Conservation (phyloP, 1,140 invertebrate genomes). For the Yoshiicerus persimilis region DNA sequence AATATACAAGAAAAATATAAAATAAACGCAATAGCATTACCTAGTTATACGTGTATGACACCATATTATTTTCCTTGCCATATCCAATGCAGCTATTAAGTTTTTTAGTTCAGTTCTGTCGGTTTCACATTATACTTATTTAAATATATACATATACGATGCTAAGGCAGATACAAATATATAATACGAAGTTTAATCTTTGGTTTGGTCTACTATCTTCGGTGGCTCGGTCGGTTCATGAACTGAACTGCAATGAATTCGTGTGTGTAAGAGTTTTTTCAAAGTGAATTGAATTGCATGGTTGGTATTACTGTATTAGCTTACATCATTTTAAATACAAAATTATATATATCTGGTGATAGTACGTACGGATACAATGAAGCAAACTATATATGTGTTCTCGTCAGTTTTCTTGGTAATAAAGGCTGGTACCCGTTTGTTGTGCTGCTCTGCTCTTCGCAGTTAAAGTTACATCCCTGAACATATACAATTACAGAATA, state of each 20-base stretch:
- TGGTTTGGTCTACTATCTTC: background rate
- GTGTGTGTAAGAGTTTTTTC: background rate
- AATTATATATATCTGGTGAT: background rate
- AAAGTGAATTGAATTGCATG: background rate
- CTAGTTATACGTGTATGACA: background rate
- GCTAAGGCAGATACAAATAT: no score
- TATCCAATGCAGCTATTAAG: background rate
- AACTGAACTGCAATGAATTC: background rate
- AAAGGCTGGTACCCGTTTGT: background rate
- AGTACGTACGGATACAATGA: background rate
- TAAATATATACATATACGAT: no score
- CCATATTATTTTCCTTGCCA: background rate
- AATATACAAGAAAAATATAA: background rate
- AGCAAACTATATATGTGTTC: no score
- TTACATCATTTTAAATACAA: background rate
- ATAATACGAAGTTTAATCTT: background rate
- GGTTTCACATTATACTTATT: background rate
- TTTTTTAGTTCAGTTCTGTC: background rate
- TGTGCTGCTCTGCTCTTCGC: background rate
- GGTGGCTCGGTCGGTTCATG: background rate
- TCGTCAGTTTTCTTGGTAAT: background rate
- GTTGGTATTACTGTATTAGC: background rate
- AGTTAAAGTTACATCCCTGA: background rate
- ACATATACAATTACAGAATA: background rate
- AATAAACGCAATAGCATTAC: background rate